Evolutionary conservation across 1,140 invertebrate species (phyloP), one percentile per base, ranked within the genome.

Genomic region (Aphelinus certus): DNA sequence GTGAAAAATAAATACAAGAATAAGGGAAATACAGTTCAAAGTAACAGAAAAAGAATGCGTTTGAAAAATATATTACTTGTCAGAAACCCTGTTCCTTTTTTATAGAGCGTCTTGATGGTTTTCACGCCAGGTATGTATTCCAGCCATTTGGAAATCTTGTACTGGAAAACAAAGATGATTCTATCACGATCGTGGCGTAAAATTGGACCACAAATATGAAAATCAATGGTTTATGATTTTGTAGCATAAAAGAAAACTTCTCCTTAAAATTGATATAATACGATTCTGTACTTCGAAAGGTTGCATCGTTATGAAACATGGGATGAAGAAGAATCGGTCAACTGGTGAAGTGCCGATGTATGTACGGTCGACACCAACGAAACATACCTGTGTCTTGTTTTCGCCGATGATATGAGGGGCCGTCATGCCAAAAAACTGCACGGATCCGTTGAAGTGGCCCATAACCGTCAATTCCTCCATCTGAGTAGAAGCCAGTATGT

Each of bases 111-210:
- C 57, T 83, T 85, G 1, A 79, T 79, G 1, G 69, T 76, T 71
- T 78, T 78, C 0, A 83, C 81, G 6, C 83, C 83, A 7, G 83
- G 83, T 63, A 85, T 83, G 47, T 81, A 77, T 10, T 83, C 79
- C 10, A 83, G 60, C 81, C 81, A 83, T 70, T 48, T 82, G 0
- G 80, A 81, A 48, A 83, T 9, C 75, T 74, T 80, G 1, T 81
- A 82, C 82, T 83, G 55, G 71, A 78, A 76, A 58, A 65, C 48
- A 53, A 76, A 62, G 47, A 68, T 45, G 47, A 64, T 61, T 55
- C 61, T 72, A 62, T 51, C 42, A 60, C n/a, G 7, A 9, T 26
- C 26, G 26, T 26, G 26, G 26, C 0, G 0, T 26, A 26, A 26
- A 26, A 26, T 26, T 26, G 26, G 26, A 26, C 26, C 26, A 26